A percentile compares a stretch with the other conserved stretches of the same genome.
Conservation (phyloP, 2,888 invertebrate species). For the Embidobia sp. region DNA sequence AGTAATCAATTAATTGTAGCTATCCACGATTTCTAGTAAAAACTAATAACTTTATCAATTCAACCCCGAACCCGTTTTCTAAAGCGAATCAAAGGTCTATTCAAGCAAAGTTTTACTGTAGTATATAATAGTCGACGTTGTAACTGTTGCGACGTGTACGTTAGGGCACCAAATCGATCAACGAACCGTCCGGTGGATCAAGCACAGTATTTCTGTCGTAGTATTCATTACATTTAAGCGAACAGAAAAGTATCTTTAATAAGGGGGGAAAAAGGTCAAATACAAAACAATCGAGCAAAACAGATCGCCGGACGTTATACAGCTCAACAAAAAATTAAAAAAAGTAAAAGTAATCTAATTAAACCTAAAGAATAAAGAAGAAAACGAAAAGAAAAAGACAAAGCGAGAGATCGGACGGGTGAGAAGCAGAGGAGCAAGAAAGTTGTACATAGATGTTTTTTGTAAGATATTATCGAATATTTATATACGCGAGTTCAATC, state of each 20-base stretch:
- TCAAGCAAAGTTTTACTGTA: conserved; percentile 17
- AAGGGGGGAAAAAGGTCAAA: too few relatives aligned
- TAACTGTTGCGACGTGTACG: conserved; percentile 28
- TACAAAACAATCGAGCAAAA: background rate
- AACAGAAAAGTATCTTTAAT: too few relatives aligned
- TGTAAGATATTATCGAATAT: conserved; percentile 36
- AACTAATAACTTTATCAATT: background rate
- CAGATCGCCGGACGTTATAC: conserved; percentile 1
- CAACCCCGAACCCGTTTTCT: too few relatives aligned
- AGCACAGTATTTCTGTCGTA: conserved; percentile 49
- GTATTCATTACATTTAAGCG: too few relatives aligned
- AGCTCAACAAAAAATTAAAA: conserved; percentile 1
- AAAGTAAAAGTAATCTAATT: background rate
- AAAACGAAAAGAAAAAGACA: too few relatives aligned
- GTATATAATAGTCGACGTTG: conserved; percentile 33
- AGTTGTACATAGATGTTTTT: conserved; percentile 38
- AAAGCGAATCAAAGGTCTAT: background rate
- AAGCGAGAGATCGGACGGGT: too few relatives aligned
- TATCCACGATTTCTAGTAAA: too few relatives aligned
- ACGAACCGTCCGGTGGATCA: conserved; percentile 27
- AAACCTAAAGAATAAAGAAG: background rate
- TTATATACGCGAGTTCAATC: conserved; percentile 39
- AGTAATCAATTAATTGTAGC: too few relatives aligned
- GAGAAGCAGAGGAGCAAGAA: background rate
- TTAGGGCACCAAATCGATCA: conserved; percentile 7